These are phyloP conservation scores for Rostratula benghalensis DNA, from an alignment of 2,113 vertebrate species.

Conservation along the genomic window DNA sequence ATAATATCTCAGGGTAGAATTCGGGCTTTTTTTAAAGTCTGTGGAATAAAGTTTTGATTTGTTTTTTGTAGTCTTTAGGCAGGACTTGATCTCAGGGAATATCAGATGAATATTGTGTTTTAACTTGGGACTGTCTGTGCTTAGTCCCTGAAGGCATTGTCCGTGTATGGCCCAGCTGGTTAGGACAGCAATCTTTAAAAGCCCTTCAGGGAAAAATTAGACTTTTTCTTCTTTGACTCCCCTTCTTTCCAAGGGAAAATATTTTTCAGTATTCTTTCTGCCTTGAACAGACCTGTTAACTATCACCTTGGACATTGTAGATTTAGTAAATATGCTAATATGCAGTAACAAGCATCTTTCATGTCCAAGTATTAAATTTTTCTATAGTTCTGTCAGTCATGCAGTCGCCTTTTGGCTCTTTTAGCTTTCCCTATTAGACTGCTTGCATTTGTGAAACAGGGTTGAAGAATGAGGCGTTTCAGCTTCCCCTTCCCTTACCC, in stretches of 20 bases:
- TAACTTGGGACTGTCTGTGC: not conserved
- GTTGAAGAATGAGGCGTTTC: not conserved
- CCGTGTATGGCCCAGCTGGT: not conserved
- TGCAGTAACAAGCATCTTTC: not conserved
- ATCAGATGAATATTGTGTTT: not conserved
- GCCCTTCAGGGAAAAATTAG: not conserved
- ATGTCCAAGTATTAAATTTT: not conserved
- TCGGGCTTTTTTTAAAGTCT: not conserved
- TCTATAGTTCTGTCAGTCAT: not conserved
- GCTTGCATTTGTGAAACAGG: not conserved
- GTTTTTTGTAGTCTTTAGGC: not conserved
- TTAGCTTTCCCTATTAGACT: not conserved
- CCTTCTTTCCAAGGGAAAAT: not conserved
- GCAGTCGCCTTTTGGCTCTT: not conserved
- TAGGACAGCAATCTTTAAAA: not conserved
- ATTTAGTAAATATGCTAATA: not conserved
- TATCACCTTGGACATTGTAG: not conserved
- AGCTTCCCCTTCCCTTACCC: not conserved
- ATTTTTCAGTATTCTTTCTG: not conserved
- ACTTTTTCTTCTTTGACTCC: not conserved
- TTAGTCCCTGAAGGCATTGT: not conserved
- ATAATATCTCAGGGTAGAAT: not conserved
- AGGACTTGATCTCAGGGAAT: not conserved
- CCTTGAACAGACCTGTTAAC: not conserved
- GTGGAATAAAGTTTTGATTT: not conserved